Evolutionary conservation across 2,888 invertebrate genomes (phyloP).

Genomic region (Sminthurinus aureus): DNA sequence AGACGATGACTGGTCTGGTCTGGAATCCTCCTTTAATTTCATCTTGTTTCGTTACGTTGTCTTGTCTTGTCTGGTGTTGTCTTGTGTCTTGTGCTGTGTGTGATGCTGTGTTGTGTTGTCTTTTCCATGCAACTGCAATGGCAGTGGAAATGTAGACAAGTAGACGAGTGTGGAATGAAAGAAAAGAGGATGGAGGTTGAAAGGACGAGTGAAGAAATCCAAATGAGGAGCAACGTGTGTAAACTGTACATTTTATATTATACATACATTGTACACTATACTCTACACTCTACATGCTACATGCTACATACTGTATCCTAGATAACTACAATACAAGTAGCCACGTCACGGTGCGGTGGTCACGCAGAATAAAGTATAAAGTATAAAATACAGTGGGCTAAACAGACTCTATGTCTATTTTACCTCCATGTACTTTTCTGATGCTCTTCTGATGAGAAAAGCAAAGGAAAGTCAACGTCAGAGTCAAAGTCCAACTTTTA

Average conservation of each 20-base stretch:
- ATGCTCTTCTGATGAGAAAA: neutral
- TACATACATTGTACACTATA: neutral
- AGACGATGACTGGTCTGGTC: no score
- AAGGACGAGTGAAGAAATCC: slow-evolving; percentile 48
- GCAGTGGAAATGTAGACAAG: neutral
- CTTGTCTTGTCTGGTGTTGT: no score
- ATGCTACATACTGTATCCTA: no score
- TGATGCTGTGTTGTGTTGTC: no score
- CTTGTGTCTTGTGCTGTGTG: no score
- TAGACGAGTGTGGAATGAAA: neutral
- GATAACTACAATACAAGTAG: no score
- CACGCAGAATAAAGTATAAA: neutral
- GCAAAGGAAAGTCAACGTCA: neutral
- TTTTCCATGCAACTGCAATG: neutral
- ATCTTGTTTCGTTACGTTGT: neutral
- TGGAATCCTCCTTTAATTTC: neutral
- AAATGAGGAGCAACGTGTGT: slow-evolving; percentile 40
- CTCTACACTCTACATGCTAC: no score
- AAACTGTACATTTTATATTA: no score
- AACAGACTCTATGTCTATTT: no score
- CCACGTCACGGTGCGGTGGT: no score
- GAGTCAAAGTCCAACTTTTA: slow-evolving; percentile 37
- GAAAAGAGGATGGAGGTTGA: neutral
- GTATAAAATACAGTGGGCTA: no score
- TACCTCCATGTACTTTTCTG: no score